Conservation (phyloP, 2,113 vertebrate species). For the Chloebia gouldiae region DNA sequence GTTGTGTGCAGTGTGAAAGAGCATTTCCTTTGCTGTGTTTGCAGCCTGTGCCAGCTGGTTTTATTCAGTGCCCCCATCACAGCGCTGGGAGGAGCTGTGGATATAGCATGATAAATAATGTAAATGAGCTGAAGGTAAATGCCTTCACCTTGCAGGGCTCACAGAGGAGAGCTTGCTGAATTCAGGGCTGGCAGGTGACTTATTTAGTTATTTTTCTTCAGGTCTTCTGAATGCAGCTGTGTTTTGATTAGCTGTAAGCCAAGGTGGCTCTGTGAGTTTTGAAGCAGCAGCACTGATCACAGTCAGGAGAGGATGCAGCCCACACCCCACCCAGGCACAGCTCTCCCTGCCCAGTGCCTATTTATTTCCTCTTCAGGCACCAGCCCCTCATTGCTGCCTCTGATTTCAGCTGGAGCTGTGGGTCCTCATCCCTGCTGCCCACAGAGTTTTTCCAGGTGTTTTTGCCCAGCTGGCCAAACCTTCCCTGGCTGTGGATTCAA, state of each 20-base stretch:
- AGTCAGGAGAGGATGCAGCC: neutral
- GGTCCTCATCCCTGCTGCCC: neutral
- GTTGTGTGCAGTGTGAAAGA: accelerated
- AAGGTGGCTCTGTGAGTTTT: neutral
- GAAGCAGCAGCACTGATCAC: neutral
- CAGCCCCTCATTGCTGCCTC: neutral
- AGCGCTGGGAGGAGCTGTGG: neutral
- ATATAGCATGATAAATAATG: neutral
- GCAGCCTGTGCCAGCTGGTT: neutral
- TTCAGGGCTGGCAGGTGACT: neutral
- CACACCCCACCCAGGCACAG: neutral
- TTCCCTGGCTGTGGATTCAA: neutral
- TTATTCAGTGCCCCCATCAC: neutral
- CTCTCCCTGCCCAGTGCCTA: neutral
- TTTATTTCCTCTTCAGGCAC: neutral
- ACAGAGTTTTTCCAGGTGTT: neutral
- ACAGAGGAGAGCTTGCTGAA: neutral
- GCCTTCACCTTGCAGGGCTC: neutral
- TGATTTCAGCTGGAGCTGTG: neutral
- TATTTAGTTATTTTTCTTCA: neutral
- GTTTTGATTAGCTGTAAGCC: neutral
- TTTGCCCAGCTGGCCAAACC: neutral
- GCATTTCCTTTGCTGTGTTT: neutral
- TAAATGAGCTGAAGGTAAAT: neutral
- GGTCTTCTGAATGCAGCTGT: neutral